These are phyloP conservation scores for Trichosurus vulpecula DNA, from an alignment of 2,797 vertebrate genomes.

Conservation along the genomic window DNA sequence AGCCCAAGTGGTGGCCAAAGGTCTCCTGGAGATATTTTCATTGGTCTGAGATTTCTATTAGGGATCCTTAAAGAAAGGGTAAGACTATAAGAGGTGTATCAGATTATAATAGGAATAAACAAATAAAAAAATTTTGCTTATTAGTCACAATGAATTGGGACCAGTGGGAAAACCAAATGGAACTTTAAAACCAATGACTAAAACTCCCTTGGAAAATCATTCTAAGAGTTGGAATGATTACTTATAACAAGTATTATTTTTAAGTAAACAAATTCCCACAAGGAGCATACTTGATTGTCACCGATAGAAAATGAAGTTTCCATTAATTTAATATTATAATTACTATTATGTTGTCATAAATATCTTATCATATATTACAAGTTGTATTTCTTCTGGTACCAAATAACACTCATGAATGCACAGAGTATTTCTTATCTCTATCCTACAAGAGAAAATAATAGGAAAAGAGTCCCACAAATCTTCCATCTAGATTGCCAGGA, in stretches of 20 bases:
- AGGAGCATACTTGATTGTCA: neutral
- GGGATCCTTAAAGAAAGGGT: neutral
- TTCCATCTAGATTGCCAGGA: too few relatives aligned
- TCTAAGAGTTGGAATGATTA: neutral
- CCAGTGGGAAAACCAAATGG: neutral
- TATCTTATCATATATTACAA: neutral
- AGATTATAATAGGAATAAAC: neutral
- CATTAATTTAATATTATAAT: neutral
- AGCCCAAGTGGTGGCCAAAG: neutral
- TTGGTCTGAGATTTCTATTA: neutral
- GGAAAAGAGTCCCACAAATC: neutral
- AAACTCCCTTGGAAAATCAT: neutral
- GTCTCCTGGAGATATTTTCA: neutral
- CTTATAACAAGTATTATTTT: too few relatives aligned
- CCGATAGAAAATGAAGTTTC: neutral
- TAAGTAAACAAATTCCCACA: neutral
- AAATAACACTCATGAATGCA: neutral
- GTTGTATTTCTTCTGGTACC: neutral
- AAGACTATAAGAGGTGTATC: neutral
- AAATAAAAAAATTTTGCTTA: neutral
- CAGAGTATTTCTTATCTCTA: neutral
- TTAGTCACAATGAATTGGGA: neutral
- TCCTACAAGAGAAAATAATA: neutral
- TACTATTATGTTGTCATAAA: neutral
- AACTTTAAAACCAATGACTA: neutral